Evolutionary conservation across 2,113 vertebrate genomes (phyloP).

Genomic region (Mesembrinibis cayennensis): DNA sequence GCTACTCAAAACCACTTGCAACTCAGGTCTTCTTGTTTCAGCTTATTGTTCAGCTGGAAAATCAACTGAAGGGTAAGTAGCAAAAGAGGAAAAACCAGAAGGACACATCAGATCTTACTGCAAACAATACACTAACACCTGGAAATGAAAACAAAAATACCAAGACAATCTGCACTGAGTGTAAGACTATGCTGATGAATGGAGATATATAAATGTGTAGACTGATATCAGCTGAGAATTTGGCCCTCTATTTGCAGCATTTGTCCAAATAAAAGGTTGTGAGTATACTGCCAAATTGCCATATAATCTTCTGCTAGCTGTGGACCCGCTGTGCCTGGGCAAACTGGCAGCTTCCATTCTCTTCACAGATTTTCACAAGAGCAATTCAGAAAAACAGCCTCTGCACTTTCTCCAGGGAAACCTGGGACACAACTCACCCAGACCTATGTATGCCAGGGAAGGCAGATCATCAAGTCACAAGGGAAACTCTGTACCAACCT

Average conservation of each 20-base stretch:
- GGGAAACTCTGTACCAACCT: neutral
- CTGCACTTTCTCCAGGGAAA: neutral
- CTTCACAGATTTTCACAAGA: neutral
- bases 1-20: neutral
- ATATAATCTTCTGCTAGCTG: neutral
- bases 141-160: neutral
- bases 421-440: rapidly evolving
- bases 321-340: neutral
- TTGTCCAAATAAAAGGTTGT: neutral
- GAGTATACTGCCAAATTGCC: neutral
- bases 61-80: neutral
- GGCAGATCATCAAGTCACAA: neutral
- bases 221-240: neutral
- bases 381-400: neutral
- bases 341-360: neutral
- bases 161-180: neutral
- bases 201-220: neutral
- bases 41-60: neutral
- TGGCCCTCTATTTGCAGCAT: neutral
- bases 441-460: neutral
- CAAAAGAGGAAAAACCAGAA: neutral
- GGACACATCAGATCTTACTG: neutral
- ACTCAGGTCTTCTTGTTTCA: neutral
- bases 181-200: neutral
- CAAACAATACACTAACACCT: neutral